Evolutionary conservation across 2,888 invertebrate genomes (phyloP).

Genomic region (Thymelicus lineola): DNA sequence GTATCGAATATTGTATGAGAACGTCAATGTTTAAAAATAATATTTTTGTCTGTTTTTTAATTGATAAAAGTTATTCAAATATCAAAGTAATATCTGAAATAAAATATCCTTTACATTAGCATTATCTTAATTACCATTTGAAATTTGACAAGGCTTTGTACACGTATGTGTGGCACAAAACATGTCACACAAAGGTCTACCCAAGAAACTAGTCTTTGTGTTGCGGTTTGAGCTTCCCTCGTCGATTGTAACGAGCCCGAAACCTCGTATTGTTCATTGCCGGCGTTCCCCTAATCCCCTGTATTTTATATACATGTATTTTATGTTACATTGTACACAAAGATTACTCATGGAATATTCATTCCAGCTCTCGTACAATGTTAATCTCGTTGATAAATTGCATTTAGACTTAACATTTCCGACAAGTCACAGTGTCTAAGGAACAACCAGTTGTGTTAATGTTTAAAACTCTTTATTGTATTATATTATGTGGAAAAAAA

Average conservation of each 20-base stretch:
- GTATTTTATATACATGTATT: conserved; percentile 11
- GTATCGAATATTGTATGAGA: too few species aligned
- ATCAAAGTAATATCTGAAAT: too few species aligned
- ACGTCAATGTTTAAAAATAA: not conserved
- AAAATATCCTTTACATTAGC: too few species aligned
- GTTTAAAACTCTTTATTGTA: too few species aligned
- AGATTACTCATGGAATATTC: conserved; percentile 4
- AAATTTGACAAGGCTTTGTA: conserved; percentile 8
- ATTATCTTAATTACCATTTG: conserved; percentile 5
- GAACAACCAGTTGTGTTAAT: too few species aligned
- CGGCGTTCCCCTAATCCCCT: conserved; percentile 10
- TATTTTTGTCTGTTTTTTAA: not conserved
- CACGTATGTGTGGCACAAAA: conserved; percentile 19
- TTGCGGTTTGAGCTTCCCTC: conserved; percentile 7
- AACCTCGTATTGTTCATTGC: conserved; percentile 18
- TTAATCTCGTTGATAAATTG: not conserved
- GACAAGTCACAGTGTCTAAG: too few species aligned
- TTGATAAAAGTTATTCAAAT: not conserved
- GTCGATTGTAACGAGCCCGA: conserved; percentile 20
- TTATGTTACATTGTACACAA: conserved; percentile 14
- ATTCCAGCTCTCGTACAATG: not conserved
- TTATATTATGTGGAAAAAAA: too few species aligned
- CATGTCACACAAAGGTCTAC: conserved; percentile 25
- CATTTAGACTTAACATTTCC: not conserved
- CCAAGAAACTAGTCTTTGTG: conserved; percentile 28